Base-by-base conservation (phyloP, 2,113 vertebrate species). In the Varanus salvator region DNA sequence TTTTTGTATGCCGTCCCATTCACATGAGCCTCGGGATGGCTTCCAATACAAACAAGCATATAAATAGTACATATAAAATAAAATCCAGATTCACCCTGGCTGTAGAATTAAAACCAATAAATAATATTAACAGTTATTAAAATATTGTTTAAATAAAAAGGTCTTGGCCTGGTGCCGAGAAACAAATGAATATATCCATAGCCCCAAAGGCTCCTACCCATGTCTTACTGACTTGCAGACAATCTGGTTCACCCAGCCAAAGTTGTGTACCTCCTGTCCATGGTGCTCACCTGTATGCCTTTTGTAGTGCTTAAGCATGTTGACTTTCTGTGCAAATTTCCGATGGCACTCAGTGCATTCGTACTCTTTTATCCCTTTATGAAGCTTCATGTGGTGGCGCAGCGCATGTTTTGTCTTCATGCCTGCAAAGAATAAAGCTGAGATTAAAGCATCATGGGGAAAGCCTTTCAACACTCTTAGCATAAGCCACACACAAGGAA, bases 391-490 rank as follows among this genome's bases (percentile, higher is more conserved):
- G 97, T 99, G 99, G 96, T 99, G 99, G 85, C 99, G 97, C 89
- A 99, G 97, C 0, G 99, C 99, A 1, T 99, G 99, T 88, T 99
- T 99, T n/a, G 99, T 99, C 96, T 99, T 99, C 99, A 99, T 99
- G 84, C 99, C 99, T 99, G 91, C 12, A 86, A n/a, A 84, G 17
- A 89, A 31, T 90, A 93, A 68, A 86, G 4, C 69, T 27, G 1
- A 75, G 44, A 52, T 29, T 50, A 29, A 52, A 34, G 69, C 6
- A 77, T 44, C 89, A 54, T 1, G 5, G 0, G 1, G 71, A 91
- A 81, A 31, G 89, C 2, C 75, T 50, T 8, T 52, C 77, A 64
- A 66, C 0, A 80, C 74, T 69, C 89, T 68, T 76, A n/a, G 48
- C 82, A 77, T n/a, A 71, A 68, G 66, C 11, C 74, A 54, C 1